A percentile compares a stretch with the other conserved stretches of the same genome.
Conservation (phyloP, 2,113 vertebrate species). For the Athene cunicularia region DNA sequence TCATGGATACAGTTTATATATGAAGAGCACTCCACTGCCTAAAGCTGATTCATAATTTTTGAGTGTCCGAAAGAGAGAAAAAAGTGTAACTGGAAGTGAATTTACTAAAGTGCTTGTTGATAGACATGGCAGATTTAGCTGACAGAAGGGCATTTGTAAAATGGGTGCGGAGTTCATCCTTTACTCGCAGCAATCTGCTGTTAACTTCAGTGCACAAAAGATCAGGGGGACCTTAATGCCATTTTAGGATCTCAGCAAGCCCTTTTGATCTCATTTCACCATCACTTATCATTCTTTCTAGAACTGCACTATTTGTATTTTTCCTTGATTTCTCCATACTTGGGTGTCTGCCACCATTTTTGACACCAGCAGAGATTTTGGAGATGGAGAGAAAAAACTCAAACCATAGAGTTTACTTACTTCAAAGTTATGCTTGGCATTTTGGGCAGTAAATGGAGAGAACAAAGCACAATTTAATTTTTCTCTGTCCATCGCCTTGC, state of each 20-base stretch:
- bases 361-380: background rate
- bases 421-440: background rate
- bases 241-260: background rate
- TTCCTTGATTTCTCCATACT: accelerated
- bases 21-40: background rate
- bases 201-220: background rate
- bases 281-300: background rate
- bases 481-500: background rate
- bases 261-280: background rate
- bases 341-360: background rate
- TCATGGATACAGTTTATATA: background rate
- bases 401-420: background rate
- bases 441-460: background rate
- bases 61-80: background rate
- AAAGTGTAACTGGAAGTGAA: background rate
- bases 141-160: background rate
- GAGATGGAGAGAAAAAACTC: accelerated
- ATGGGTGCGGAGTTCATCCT: background rate
- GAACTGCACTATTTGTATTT: background rate
- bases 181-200: background rate
- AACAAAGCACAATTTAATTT: background rate
- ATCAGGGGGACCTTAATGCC: background rate
- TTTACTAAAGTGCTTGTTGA: background rate
- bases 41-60: background rate
- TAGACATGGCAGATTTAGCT: background rate